These are phyloP conservation scores for Rhyacophila evoluta DNA, from an alignment of 2,888 invertebrate species.

Conservation along the genomic window DNA sequence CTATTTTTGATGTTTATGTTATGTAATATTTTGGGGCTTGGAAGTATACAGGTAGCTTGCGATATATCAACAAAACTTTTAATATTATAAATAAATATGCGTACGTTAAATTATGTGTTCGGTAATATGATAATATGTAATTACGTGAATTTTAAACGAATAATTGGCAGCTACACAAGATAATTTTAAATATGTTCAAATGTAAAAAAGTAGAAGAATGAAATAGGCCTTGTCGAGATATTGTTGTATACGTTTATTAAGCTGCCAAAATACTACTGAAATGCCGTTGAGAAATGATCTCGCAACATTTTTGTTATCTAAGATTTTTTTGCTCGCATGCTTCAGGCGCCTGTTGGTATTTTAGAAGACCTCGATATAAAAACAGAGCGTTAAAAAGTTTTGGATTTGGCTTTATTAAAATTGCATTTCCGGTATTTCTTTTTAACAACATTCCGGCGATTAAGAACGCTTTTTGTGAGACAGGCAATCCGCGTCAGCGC, in stretches of 20 bases:
- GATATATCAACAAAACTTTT: no score
- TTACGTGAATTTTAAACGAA: no score
- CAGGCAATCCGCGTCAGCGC: not conserved
- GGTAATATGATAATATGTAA: no score
- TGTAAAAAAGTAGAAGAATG: no score
- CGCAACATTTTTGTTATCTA: not conserved
- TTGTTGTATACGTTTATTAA: not conserved
- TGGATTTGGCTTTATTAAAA: not conserved
- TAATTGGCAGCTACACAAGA: no score
- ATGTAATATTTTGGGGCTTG: no score
- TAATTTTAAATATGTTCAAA: no score
- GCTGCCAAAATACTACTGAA: not conserved
- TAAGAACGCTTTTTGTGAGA: not conserved
- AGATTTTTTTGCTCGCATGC: not conserved
- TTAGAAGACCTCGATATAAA: conserved; percentile 22
- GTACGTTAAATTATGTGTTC: no score
- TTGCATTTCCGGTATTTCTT: not conserved
- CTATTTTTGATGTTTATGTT: no score
- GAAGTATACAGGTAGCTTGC: no score
- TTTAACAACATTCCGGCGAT: not conserved
- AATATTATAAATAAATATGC: no score
- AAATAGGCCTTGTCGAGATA: not conserved
- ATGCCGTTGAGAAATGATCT: not conserved
- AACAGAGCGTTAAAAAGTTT: not conserved
- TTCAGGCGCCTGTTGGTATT: not conserved